A percentile compares a stretch with the other conserved stretches of the same genome.
Evolutionary conservation across 2,888 invertebrate genomes (phyloP).

Genomic region (Dinocampus coccinellae): DNA sequence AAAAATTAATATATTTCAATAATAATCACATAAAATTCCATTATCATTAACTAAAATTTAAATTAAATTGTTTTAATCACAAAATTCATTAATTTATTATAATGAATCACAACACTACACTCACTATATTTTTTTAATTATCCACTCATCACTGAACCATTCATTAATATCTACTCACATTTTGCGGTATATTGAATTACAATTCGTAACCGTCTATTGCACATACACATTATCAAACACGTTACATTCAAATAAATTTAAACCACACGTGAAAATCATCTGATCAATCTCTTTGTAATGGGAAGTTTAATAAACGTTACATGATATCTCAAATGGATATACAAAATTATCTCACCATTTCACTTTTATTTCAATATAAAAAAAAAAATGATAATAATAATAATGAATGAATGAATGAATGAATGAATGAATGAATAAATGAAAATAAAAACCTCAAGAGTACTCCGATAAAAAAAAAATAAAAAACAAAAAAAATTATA

Average conservation of each 20-base stretch:
- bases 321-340: background rate
- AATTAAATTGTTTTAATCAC: too few species aligned
- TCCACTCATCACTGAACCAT: background rate
- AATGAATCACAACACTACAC: background rate
- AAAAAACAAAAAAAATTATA: too few species aligned
- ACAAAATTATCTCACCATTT: background rate
- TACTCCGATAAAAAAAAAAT: too few species aligned
- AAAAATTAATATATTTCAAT: too few species aligned
- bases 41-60: too few species aligned
- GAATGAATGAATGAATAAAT: too few species aligned
- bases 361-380: background rate
- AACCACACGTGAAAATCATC: slow-evolving; percentile 3
- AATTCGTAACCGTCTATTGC: background rate
- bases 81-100: background rate
- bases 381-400: too few species aligned
- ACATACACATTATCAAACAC: background rate
- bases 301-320: background rate
- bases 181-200: background rate
- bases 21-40: too few species aligned
- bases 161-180: background rate
- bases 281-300: background rate
- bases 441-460: too few species aligned
- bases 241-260: background rate
- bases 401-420: too few species aligned
- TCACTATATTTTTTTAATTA: too few species aligned